Base-by-base conservation (phyloP, 2,888 invertebrate species). In the Aphidoletes aphidimyza region DNA sequence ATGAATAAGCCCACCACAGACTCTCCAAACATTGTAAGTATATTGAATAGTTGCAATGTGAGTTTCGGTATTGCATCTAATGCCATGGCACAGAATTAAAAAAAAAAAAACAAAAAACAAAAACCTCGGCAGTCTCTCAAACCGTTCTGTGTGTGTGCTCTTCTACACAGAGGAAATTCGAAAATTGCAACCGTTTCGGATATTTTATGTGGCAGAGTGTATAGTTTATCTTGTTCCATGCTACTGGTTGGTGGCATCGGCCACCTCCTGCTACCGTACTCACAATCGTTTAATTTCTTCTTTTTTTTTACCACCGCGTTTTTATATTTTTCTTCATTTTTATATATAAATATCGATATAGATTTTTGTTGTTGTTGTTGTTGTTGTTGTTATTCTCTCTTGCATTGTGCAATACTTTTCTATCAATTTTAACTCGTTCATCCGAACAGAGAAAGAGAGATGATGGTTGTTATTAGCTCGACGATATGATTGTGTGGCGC, bases 341-440 rank as follows among this genome's bases (percentile, higher is more conserved):
- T 54, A 11, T 39, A 11, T 39, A 11, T 39, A 11, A 8, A 39
- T 39, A 11, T 39, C 11, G 39, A 39, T 47, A 47, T 17, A n/a
- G 14, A 47, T 69, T 69, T 30, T 19, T 14, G 19, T 17, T 11
- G 47, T 34, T 69, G 19, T 34, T 14, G 69, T 34, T 69, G 69
- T 17, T 69, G 42, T 14, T 42, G 42, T 42, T 42, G 14, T n/a
- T n/a, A n/a, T n/a, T n/a, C n/a, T n/a, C n/a, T 69, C 30, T 17
- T 69, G 11, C 11, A 69, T 69, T 69, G 69, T 69, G 69, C 69
- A 69, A 69, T 69, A 69, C n/a, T n/a, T n/a, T 69, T 69, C 69
- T 14, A 69, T 69, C 69, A 69, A 69, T 69, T 69, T 69, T 69
- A 69, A 69, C 69, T 69, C 69, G 69, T 69, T 69, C 69, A 69